These are phyloP conservation scores for Synergus laeviventris DNA, from an alignment of 2,888 invertebrate species.

Conservation along the genomic window DNA sequence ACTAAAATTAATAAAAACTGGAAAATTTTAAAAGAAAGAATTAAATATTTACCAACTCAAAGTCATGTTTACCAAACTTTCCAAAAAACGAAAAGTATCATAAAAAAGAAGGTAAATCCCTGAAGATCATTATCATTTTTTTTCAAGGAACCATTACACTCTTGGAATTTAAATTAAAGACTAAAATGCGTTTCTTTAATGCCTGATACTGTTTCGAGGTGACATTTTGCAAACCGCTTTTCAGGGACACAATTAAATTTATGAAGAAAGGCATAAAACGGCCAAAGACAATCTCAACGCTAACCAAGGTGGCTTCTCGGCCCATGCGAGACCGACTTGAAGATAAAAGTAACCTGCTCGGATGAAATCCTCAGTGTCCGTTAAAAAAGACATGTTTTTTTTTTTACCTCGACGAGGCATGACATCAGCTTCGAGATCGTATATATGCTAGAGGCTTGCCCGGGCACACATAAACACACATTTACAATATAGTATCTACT, in stretches of 20 bases:
- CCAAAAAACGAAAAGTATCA: slow-evolving; percentile 15
- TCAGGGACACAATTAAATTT: slow-evolving; percentile 40
- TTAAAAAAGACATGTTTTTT: slow-evolving; percentile 35
- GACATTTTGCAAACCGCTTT: slow-evolving; percentile 32
- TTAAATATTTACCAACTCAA: neutral
- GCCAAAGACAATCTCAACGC: slow-evolving; percentile 29
- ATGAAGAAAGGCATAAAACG: slow-evolving; percentile 21
- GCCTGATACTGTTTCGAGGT: slow-evolving; percentile 10
- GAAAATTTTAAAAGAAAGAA: neutral
- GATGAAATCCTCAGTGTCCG: slow-evolving; percentile 36
- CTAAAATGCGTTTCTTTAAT: slow-evolving; percentile 9
- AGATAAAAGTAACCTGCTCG: slow-evolving; percentile 40
- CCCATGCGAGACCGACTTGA: slow-evolving; percentile 31
- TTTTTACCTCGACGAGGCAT: slow-evolving; percentile 37
- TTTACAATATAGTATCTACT: neutral
- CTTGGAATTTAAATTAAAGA: slow-evolving; percentile 18
- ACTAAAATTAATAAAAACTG: neutral
- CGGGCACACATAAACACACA: neutral
- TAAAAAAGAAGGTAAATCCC: slow-evolving; percentile 9
- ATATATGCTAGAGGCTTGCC: slow-evolving; percentile 8
- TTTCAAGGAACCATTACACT: slow-evolving; percentile 5
- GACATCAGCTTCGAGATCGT: slow-evolving; percentile 28
- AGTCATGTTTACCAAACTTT: neutral
- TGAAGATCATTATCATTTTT: slow-evolving; percentile 27
- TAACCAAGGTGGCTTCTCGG: slow-evolving; percentile 30